A percentile compares a stretch with the other conserved stretches of the same genome.
These are phyloP conservation scores for Malurus melanocephalus DNA, from an alignment of 2,113 vertebrate species.

Conservation along the genomic window DNA sequence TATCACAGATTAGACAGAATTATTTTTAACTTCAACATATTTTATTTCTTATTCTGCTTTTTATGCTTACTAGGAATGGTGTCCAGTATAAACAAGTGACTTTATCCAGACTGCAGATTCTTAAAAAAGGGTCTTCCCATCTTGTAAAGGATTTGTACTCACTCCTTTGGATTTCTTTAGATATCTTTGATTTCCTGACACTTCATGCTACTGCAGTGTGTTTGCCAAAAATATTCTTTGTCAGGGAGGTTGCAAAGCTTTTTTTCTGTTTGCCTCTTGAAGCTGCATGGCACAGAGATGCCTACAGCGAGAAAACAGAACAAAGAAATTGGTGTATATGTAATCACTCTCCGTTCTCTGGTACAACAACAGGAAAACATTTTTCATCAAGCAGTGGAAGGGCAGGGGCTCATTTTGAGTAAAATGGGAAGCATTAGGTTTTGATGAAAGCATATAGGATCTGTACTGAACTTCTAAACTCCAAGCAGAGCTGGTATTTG, in stretches of 20 bases:
- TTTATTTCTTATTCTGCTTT: background rate
- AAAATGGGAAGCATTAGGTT: background rate
- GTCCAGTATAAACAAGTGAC: constrained; percentile 28
- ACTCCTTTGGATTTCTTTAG: constrained; percentile 40
- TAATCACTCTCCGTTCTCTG: constrained; percentile 13
- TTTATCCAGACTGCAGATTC: constrained; percentile 21
- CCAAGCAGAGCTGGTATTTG: background rate
- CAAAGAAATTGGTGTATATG: constrained; percentile 32
- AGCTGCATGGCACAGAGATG: constrained; percentile 16
- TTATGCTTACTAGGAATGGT: background rate
- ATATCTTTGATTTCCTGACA: constrained; percentile 64
- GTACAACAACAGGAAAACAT: background rate
- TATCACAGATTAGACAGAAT: background rate
- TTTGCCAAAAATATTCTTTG: constrained; percentile 59
- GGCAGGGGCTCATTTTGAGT: background rate
- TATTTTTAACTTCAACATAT: background rate
- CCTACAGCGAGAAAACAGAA: constrained; percentile 30
- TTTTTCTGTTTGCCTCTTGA: constrained; percentile 42
- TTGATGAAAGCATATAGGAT: background rate
- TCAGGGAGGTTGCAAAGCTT: constrained; percentile 10
- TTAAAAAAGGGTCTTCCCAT: constrained; percentile 16
- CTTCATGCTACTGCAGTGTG: background rate
- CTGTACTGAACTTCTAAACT: background rate
- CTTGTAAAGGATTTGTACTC: constrained; percentile 47
- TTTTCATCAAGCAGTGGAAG: background rate